A percentile compares a stretch with the other conserved stretches of the same genome.
Conservation (phyloP, 2,888 invertebrate species). For the Melipona beecheii region DNA sequence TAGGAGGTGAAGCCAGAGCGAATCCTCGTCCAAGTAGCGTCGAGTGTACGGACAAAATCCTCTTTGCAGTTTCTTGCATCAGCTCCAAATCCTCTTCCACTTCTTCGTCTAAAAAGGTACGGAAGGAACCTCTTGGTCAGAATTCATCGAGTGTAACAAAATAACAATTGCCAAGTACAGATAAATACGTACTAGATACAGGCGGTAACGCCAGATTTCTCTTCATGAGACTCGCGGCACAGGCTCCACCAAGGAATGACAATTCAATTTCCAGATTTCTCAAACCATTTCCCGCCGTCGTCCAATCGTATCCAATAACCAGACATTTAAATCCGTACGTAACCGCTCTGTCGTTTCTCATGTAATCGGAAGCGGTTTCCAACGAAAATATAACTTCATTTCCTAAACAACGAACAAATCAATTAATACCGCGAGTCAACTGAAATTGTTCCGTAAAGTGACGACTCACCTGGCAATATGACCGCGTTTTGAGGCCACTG, state of each 20-base stretch:
- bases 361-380: conserved; percentile 97
- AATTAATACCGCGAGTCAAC: background rate
- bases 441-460: background rate
- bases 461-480: conserved; percentile 89
- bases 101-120: conserved; percentile 85
- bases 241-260: conserved; percentile 95
- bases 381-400: conserved; percentile 97
- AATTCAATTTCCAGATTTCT: conserved; percentile 95
- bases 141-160: conserved; percentile 7
- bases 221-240: conserved; percentile 95
- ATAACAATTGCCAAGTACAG: background rate
- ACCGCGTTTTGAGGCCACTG: conserved; percentile 96
- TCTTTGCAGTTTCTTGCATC: conserved; percentile 87
- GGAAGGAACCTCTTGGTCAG: too few relatives aligned
- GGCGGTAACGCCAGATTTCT: conserved; percentile 90
- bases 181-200: conserved; percentile 84
- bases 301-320: conserved; percentile 93
- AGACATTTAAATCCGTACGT: conserved; percentile 93
- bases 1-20: conserved; percentile 93
- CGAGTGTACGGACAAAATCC: conserved; percentile 87
- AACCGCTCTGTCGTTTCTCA: conserved; percentile 93
- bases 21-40: conserved; percentile 94
- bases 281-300: conserved; percentile 85
- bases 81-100: conserved; percentile 89
- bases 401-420: conserved; percentile 84